These are phyloP conservation scores for Cheiracanthium punctorium DNA, from an alignment of 2,888 invertebrate genomes.

Conservation along the genomic window DNA sequence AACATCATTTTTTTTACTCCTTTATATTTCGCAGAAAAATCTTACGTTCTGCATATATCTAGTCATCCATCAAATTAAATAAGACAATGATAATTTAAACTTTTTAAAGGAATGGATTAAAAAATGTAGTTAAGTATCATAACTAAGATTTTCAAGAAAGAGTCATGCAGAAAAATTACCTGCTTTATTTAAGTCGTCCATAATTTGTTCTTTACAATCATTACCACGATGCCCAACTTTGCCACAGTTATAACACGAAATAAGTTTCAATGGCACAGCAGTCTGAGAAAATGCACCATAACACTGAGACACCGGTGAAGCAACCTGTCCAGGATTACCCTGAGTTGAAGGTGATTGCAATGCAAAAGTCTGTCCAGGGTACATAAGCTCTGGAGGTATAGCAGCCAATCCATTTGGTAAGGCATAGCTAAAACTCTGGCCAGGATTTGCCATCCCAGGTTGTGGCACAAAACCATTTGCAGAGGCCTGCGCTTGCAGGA, in stretches of 20 bases:
- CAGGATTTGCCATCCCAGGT: conserved; percentile 46
- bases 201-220: conserved; percentile 92
- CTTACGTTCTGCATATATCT: no score
- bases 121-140: no score
- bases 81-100: no score
- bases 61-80: no score
- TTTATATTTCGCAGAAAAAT: no score
- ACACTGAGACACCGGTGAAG: conserved; percentile 52
- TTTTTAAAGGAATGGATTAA: no score
- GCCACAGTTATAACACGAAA: conserved; percentile 95
- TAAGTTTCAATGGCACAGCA: conserved; percentile 75
- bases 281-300: conserved; percentile 61
- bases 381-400: conserved; percentile 65
- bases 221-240: conserved; percentile 87
- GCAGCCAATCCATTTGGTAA: conserved; percentile 62
- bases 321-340: conserved; percentile 38
- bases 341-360: conserved; percentile 54
- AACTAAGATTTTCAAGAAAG: no score
- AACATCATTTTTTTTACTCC: no score
- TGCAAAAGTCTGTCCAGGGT: conserved; percentile 56
- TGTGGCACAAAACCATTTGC: conserved; percentile 66
- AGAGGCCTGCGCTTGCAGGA: conserved; percentile 51
- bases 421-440: conserved; percentile 53
- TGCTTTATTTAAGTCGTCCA: conserved; percentile 88
- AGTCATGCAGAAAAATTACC: conserved; percentile 18